Percentiles rank a stretch among this genome's conserved stretches.
phyloP scores from a whole-genome alignment of 2,113 vertebrate species.

The Gasterosteus aculeatus region DNA sequence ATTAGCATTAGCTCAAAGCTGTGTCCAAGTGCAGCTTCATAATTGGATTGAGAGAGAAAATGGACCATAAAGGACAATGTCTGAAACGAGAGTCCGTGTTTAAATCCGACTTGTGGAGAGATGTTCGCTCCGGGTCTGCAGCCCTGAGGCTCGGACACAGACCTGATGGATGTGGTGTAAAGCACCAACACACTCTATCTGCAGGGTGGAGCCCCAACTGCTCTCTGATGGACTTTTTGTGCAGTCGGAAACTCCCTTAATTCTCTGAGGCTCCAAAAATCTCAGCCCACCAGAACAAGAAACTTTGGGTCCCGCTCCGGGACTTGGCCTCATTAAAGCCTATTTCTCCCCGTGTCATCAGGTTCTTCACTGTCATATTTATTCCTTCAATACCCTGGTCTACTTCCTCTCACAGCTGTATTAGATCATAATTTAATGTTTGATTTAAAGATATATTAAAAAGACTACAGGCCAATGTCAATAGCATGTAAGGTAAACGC shows the following conservation, averaged over 20 bases:
- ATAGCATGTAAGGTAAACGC: conserved; percentile 22
- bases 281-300: conserved; percentile 38
- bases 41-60: neutral
- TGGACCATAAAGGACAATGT: neutral
- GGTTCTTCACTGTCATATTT: conserved; percentile 43
- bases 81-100: conserved; percentile 10
- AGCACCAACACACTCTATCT: conserved; percentile 30
- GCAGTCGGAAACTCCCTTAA: conserved; percentile 17
- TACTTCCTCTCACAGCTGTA: conserved; percentile 36
- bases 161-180: conserved; percentile 65
- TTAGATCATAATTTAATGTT: conserved; percentile 27
- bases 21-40: neutral
- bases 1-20: neutral
- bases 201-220: conserved; percentile 30
- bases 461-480: conserved; percentile 19
- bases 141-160: conserved; percentile 39
- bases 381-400: conserved; percentile 48
- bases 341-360: conserved; percentile 47
- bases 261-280: conserved; percentile 25
- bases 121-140: conserved; percentile 24
- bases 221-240: conserved; percentile 34
- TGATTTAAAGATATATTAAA: conserved; percentile 13
- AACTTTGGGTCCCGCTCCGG: conserved; percentile 13
- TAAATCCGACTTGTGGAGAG: conserved; percentile 43
- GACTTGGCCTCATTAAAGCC: conserved; percentile 39